phyloP scores from a whole-genome alignment of 1,140 invertebrate genomes.

The Leptinotarsa texana region DNA sequence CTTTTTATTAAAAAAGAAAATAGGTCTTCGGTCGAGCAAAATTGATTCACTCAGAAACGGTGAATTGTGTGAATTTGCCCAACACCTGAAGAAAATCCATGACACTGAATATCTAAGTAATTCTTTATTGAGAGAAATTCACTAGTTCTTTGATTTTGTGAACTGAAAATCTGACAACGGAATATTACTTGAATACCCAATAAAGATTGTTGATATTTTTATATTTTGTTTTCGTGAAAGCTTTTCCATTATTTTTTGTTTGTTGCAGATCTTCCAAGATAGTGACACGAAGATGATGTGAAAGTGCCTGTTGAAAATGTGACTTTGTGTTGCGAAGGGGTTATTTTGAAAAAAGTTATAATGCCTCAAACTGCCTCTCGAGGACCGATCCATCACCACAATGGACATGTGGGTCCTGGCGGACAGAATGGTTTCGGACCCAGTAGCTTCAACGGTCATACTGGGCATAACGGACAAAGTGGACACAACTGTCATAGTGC shows the following conservation, averaged over 20 bases:
- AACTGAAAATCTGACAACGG: too few species aligned
- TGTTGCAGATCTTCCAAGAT: neutral
- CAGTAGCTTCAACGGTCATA: neutral
- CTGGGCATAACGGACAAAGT: neutral
- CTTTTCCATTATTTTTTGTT: neutral
- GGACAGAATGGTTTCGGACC: slow-evolving; percentile 1
- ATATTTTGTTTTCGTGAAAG: neutral
- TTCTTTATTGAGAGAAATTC: too few species aligned
- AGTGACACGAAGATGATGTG: neutral
- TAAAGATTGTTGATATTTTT: too few species aligned
- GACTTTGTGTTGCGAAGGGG: neutral
- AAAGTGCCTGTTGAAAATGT: neutral
- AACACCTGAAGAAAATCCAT: too few species aligned
- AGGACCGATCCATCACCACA: neutral
- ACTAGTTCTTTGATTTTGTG: too few species aligned
- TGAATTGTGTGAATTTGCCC: too few species aligned
- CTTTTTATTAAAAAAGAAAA: too few species aligned
- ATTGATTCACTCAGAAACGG: too few species aligned
- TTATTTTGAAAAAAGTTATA: neutral
- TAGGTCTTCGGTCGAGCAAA: too few species aligned
- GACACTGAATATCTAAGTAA: too few species aligned
- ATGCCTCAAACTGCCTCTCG: slow-evolving; percentile 17
- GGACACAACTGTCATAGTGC: slow-evolving; percentile 7
- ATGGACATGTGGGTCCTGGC: neutral
- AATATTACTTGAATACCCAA: too few species aligned